These are phyloP conservation scores for Acleris sparsana DNA, from an alignment of 2,888 invertebrate species.

Conservation along the genomic window DNA sequence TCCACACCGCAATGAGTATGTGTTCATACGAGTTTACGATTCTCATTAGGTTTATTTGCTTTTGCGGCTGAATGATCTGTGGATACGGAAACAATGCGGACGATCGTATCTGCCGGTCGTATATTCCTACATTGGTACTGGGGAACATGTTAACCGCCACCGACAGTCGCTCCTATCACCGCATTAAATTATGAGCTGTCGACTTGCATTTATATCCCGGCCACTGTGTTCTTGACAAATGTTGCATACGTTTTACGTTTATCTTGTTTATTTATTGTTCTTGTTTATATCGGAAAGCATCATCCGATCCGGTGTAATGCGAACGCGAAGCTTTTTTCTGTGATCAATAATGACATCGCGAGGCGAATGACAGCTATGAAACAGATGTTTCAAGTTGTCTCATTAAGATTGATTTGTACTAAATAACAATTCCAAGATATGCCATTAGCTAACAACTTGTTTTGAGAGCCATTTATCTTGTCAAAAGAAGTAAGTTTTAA, in stretches of 20 bases:
- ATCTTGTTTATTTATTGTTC: slow-evolving; percentile 39
- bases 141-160: slow-evolving; percentile 53
- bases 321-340: background rate
- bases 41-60: slow-evolving; percentile 64
- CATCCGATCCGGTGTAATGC: background rate
- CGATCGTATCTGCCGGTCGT: slow-evolving; percentile 53
- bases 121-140: slow-evolving; percentile 51
- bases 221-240: slow-evolving; percentile 53
- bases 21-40: slow-evolving; percentile 56
- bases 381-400: slow-evolving; percentile 14
- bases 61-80: slow-evolving; percentile 53
- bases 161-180: slow-evolving; percentile 54
- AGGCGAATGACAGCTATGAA: slow-evolving; percentile 15
- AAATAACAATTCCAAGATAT: no score
- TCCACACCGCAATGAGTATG: slow-evolving; percentile 67
- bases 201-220: slow-evolving; percentile 48
- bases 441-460: background rate
- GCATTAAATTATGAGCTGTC: slow-evolving; percentile 56
- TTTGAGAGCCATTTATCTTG: background rate
- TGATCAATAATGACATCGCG: slow-evolving; percentile 6
- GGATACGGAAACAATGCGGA: slow-evolving; percentile 48
- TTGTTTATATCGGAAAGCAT: slow-evolving; percentile 4
- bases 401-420: slow-evolving; percentile 20
- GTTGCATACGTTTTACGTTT: slow-evolving; percentile 42
- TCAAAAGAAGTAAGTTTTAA: background rate